Evolutionary conservation across 1,140 invertebrate species (phyloP).

Genomic region (Bemisia tabaci): DNA sequence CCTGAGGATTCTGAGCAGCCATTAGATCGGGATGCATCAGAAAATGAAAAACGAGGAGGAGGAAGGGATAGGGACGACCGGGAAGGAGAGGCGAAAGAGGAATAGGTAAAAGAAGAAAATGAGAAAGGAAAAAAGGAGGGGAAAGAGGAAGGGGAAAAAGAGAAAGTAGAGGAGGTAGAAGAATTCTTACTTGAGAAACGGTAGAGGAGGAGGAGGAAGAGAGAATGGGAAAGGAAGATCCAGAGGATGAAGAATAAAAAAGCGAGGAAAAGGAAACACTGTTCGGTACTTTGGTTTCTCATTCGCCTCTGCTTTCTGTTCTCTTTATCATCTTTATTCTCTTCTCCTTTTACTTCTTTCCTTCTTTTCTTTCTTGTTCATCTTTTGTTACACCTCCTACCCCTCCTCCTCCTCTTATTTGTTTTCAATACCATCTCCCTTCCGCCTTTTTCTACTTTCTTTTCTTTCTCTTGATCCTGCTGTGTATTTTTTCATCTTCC

Average conservation of each 20-base stretch:
- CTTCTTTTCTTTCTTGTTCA: background rate
- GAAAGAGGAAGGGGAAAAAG: background rate
- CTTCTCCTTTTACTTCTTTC: background rate
- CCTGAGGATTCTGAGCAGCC: too few relatives aligned
- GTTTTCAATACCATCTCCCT: background rate
- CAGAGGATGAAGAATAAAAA: background rate
- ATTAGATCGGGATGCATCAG: too few relatives aligned
- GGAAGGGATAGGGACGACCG: background rate
- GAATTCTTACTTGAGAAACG: too few relatives aligned
- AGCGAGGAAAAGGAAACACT: background rate
- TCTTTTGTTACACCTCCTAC: background rate
- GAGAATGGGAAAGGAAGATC: background rate
- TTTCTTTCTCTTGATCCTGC: background rate
- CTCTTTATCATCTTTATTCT: background rate
- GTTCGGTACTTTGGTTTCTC: too few relatives aligned
- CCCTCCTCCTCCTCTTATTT: background rate
- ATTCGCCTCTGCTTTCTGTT: background rate
- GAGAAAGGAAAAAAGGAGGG: background rate
- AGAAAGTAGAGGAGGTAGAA: background rate
- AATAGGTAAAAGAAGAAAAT: background rate
- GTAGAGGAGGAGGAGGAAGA: background rate
- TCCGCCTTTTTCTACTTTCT: background rate
- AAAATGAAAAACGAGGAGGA: background rate
- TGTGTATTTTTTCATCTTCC: background rate
- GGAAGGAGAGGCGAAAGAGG: background rate